Evolutionary conservation across 2,888 invertebrate species (phyloP).

Genomic region (Napeogenes sylphis): DNA sequence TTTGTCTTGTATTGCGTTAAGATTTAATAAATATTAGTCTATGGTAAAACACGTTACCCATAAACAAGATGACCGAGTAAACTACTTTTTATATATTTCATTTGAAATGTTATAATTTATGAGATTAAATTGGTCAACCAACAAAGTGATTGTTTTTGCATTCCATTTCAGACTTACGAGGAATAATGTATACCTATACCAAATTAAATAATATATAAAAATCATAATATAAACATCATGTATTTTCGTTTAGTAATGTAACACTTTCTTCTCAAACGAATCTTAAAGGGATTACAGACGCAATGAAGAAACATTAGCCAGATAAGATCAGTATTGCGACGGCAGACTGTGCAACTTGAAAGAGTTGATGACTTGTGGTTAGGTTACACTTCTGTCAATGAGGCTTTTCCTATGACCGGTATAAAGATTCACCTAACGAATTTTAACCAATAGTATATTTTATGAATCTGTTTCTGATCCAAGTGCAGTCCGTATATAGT

Average conservation of each 20-base stretch:
- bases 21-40: conserved; percentile 10
- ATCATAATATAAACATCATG: too few species aligned
- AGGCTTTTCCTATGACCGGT: too few species aligned
- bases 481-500: too few species aligned
- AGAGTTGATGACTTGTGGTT: conserved; percentile 2
- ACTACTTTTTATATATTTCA: not conserved
- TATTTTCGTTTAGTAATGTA: too few species aligned
- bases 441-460: too few species aligned
- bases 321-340: not conserved
- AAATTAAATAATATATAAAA: too few species aligned
- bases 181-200: too few species aligned
- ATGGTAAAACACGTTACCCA: conserved; percentile 20
- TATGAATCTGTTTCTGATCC: too few species aligned
- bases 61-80: conserved; percentile 2
- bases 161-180: too few species aligned
- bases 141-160: too few species aligned
- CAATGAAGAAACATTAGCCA: not conserved
- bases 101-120: not conserved
- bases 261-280: not conserved
- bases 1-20: conserved; percentile 13
- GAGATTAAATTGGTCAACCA: too few species aligned
- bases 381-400: not conserved
- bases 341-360: not conserved
- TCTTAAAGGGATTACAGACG: not conserved
- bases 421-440: too few species aligned